These are phyloP conservation scores for Tachypleus tridentatus DNA, from an alignment of 1,140 invertebrate genomes.

Conservation along the genomic window DNA sequence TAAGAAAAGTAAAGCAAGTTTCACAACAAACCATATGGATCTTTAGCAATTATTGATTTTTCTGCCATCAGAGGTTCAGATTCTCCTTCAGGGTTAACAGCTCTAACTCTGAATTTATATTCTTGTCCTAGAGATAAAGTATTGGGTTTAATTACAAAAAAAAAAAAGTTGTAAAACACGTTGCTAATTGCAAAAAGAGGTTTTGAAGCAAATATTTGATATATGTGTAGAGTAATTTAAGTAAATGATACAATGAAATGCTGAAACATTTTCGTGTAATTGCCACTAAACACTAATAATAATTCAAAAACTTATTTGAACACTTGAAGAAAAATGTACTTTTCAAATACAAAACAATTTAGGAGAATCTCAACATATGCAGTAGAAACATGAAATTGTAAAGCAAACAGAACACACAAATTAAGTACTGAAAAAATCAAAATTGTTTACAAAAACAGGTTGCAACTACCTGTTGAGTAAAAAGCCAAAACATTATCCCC, in stretches of 20 bases:
- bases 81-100: slow-evolving; percentile 92
- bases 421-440: too few relatives aligned
- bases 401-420: too few relatives aligned
- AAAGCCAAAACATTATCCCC: too few relatives aligned
- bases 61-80: slow-evolving; percentile 90
- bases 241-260: not conserved
- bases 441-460: too few relatives aligned
- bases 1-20: not conserved
- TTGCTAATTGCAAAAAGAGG: slow-evolving; percentile 53
- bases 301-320: too few relatives aligned
- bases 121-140: slow-evolving; percentile 64
- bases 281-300: not conserved
- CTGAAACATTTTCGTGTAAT: not conserved
- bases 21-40: slow-evolving; percentile 66
- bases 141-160: too few relatives aligned
- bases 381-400: too few relatives aligned
- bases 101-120: slow-evolving; percentile 96
- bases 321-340: too few relatives aligned
- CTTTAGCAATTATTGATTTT: slow-evolving; percentile 84
- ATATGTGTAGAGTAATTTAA: not conserved
- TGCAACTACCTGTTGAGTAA: too few relatives aligned
- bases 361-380: too few relatives aligned
- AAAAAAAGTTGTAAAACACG: slow-evolving; percentile 63
- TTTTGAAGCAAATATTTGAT: not conserved
- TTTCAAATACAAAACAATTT: too few relatives aligned